Conservation (phyloP, 2,888 invertebrate species). For the Andrena bicolor region DNA sequence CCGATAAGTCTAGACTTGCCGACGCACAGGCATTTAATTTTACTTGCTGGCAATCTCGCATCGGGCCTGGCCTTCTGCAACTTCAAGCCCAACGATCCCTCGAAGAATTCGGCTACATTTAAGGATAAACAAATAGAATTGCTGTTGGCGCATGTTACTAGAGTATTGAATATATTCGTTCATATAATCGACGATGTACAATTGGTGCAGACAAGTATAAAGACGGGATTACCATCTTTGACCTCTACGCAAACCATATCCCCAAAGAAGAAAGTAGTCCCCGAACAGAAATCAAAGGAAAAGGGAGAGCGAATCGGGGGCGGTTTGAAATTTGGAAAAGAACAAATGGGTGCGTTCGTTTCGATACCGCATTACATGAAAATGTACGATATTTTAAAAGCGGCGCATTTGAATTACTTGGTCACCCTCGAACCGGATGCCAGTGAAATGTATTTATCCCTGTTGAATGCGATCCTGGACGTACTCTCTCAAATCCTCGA, state of each 20-base stretch:
- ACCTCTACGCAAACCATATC: conserved; percentile 84
- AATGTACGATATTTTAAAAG: conserved; percentile 91
- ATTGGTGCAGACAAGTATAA: conserved; percentile 82
- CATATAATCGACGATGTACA: conserved; percentile 90
- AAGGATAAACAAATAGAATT: conserved; percentile 86
- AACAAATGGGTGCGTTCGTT: conserved; percentile 85
- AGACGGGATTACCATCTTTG: conserved; percentile 87
- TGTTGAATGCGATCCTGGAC: conserved; percentile 87
- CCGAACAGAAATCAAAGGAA: conserved; percentile 84
- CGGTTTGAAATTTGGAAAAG: conserved; percentile 75
- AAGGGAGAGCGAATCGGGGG: conserved; percentile 82
- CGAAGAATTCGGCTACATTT: conserved; percentile 79
- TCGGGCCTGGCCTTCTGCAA: conserved; percentile 83
- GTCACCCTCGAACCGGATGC: conserved; percentile 92
- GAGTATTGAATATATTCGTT: conserved; percentile 90
- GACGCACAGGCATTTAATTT: conserved; percentile 84
- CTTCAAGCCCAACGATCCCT: conserved; percentile 83
- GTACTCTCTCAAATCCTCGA: conserved; percentile 90
- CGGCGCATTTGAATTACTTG: conserved; percentile 95
- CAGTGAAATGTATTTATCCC: conserved; percentile 90
- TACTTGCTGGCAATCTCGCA: conserved; percentile 84
- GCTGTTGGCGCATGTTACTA: conserved; percentile 89
- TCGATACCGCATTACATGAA: conserved; percentile 93
- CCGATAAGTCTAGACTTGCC: conserved; percentile 86
- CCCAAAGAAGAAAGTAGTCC: conserved; percentile 83